phyloP scores from a whole-genome alignment of 1,140 invertebrate species.

The Drosophila auraria region DNA sequence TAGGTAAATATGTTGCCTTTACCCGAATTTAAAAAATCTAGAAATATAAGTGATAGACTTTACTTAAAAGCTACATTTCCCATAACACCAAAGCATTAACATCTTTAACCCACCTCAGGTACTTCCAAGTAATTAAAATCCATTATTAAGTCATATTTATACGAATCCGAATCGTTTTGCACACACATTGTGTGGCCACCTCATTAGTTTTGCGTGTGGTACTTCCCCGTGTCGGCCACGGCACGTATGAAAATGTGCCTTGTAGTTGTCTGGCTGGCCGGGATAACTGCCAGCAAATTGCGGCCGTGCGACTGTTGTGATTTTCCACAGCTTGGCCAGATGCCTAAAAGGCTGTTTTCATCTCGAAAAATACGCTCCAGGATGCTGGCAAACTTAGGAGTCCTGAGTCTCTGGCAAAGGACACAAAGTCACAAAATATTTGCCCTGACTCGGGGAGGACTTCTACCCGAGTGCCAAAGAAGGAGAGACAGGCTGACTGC shows the following conservation, averaged over 20 bases:
- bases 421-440: constrained; percentile 50
- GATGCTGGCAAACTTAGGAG: constrained; percentile 37
- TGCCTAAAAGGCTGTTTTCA: neutral
- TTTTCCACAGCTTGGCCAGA: neutral
- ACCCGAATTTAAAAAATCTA: too few relatives aligned
- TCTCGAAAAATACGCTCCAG: constrained; percentile 20
- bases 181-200: constrained; percentile 27
- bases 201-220: constrained; percentile 30
- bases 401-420: constrained; percentile 36
- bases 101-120: neutral
- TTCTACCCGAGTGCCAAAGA: constrained; percentile 14
- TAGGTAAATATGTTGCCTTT: too few relatives aligned
- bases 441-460: constrained; percentile 54
- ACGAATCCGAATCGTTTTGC: neutral
- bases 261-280: constrained; percentile 56
- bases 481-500: too few relatives aligned
- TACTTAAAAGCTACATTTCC: neutral
- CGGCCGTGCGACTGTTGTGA: constrained; percentile 14
- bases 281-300: constrained; percentile 47
- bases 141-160: neutral
- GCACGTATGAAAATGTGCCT: constrained; percentile 42
- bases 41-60: too few relatives aligned
- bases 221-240: constrained; percentile 29
- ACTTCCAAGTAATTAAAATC: neutral
- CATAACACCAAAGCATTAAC: too few relatives aligned